Base-by-base conservation (phyloP, 2,113 vertebrate genomes). In the Poecile atricapillus region DNA sequence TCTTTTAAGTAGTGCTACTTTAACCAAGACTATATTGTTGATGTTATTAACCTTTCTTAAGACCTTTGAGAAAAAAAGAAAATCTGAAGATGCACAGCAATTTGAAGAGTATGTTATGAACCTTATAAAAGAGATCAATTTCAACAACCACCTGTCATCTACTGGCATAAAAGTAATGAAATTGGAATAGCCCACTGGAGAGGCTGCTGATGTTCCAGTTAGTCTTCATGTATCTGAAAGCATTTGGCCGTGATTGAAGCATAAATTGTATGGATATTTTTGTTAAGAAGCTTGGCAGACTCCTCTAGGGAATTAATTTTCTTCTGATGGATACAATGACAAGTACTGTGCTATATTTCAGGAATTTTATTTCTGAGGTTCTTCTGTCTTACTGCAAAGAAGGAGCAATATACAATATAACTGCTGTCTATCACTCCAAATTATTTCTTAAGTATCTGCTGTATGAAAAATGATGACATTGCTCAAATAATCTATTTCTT, bases 221-320 rank as follows among this genome's bases (percentile, higher is more conserved):
- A 95, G 59, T 81, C 28, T 39, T 97, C 76, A 55, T 31, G 71
- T 92, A 96, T 95, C 55, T 94, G 93, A 93, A 95, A 88, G 59
- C 55, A 93, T 93, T 91, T 96, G n/a, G 37, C 80, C 25, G 73
- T 47, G 47, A 94, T 47, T 92, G 37, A 94, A 60, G 71, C 67
- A 96, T 77, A 97, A 95, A 78, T 96, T 89, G 47, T 93, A 84
- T 83, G 63, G 83, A 93, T 96, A 84, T 95, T 95, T 95, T 78
- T 80, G 28, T 44, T 75, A 94, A 76, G 70, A 91, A 94, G 24
- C 67, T 92, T 97, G 91, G 69, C 62, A 92, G 76, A 43, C 21
- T 91, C 59, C 80, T 89, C 53, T 37, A 31, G 24, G 63, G 56
- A 93, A 93, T 95, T 90, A 96, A 93, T 93, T 90, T 35, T 93